phyloP scores from a whole-genome alignment of 2,113 vertebrate genomes.

The Hystrix cristata region DNA sequence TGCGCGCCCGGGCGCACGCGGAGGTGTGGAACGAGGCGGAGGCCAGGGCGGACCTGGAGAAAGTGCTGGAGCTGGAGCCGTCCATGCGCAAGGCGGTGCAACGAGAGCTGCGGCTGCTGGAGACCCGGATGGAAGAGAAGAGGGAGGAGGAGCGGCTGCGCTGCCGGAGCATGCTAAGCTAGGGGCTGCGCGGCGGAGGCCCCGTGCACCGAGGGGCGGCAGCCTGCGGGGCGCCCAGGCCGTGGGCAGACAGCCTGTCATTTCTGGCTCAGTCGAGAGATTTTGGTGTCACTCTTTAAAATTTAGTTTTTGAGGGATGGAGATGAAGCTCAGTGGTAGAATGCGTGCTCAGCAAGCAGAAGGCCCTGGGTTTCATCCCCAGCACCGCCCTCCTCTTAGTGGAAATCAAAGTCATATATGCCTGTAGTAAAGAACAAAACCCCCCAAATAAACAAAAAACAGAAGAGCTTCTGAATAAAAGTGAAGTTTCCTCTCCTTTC shows the following conservation, averaged over 20 bases:
- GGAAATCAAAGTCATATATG: not conserved
- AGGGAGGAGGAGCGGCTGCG: conserved; percentile 91
- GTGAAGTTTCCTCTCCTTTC: not conserved
- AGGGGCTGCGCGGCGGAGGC: not conserved
- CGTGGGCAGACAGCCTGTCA: no score
- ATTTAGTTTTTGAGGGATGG: not conserved
- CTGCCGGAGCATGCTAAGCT: conserved; percentile 90
- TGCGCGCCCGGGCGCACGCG: conserved; percentile 92
- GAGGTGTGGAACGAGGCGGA: conserved; percentile 93
- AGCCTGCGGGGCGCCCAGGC: not conserved
- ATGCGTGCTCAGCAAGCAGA: not conserved
- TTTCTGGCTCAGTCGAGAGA: not conserved
- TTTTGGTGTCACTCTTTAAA: not conserved
- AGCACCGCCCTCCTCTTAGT: not conserved
- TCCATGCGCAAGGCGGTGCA: conserved; percentile 90
- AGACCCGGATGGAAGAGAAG: conserved; percentile 92
- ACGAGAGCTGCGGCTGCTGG: conserved; percentile 90
- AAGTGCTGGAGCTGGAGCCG: conserved; percentile 92
- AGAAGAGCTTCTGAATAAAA: not conserved
- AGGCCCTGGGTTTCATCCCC: not conserved
- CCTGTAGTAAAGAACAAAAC: not conserved
- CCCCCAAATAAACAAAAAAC: not conserved
- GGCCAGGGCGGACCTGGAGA: conserved; percentile 89
- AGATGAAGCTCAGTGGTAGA: not conserved
- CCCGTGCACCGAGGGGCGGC: not conserved